These are phyloP conservation scores for Ariopsis seemanni DNA, from an alignment of 2,113 vertebrate genomes.

Conservation along the genomic window DNA sequence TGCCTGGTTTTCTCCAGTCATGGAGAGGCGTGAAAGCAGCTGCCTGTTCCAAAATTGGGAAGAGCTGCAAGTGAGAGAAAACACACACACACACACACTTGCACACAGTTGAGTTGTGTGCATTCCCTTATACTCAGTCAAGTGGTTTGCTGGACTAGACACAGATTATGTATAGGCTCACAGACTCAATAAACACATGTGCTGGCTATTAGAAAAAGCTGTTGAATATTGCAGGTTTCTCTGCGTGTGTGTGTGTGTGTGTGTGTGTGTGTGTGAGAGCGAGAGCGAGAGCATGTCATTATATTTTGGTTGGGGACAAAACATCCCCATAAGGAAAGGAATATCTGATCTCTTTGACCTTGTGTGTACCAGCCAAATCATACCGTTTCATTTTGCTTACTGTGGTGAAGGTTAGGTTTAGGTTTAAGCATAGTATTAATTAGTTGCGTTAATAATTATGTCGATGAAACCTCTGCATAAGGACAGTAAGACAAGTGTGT, in stretches of 20 bases:
- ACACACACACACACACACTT: not conserved
- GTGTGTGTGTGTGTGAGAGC: not conserved
- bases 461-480: not conserved
- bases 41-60: constrained; percentile 31
- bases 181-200: not conserved
- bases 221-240: not conserved
- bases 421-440: not conserved
- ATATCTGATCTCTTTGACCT: not conserved
- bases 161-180: not conserved
- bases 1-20: constrained; percentile 37
- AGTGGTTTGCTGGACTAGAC: constrained; percentile 15
- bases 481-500: not conserved
- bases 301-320: not conserved
- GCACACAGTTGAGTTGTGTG: not conserved
- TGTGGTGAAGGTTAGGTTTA: not conserved
- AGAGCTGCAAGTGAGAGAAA: constrained; percentile 7
- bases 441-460: not conserved
- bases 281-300: not conserved
- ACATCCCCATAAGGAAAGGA: not conserved
- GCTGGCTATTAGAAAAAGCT: not conserved
- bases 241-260: not conserved
- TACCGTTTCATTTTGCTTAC: not conserved
- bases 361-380: not conserved
- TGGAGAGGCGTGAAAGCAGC: constrained; percentile 35
- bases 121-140: not conserved